Evolutionary conservation across 2,113 vertebrate species (phyloP), one percentile per base, ranked within the genome.

Genomic region (Heterocephalus glaber): DNA sequence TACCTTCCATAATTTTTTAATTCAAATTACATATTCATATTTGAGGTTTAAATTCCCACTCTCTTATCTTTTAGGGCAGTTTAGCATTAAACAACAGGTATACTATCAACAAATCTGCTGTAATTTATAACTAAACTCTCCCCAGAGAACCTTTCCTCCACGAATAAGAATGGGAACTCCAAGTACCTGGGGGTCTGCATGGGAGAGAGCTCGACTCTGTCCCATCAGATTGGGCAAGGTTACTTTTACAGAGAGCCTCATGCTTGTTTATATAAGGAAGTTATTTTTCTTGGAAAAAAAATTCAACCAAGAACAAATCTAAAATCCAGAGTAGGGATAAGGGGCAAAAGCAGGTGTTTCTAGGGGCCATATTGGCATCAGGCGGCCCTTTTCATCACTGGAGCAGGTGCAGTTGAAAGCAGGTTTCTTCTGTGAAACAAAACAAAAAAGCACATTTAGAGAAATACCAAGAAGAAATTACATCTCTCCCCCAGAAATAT

Each of bases 361-460:
- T n/a, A 47, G 72, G 12, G 14, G 38, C 17, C 20, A 63, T 52
- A 38, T 19, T 61, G 41, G 22, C 70, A 81, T 98, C 95, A 96
- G 70, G 47, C 1, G 1, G 4, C 19, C 9, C 0, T 94, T 65
- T 63, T 83, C 49, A 12, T 14, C 54, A 35, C 17, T 88, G 92
- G 30, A 91, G 70, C 14, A 54, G 38, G 12, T 80, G 13, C 7
- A 84, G 72, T 60, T 52, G 74, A 70, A 84, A 2, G 0, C 0
- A 1, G 0, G 2, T 0, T 10, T 66, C 10, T 84, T 22, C 97
- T 98, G 68, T 60, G 41, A 88, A 93, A 65, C 10, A 94, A 89
- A 96, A 82, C 30, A 92, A 84, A 86, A 47, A 82, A 58, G 70
- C 60, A 85, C 28, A 9, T 81, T 94, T 90, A 94, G 87, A 96